phyloP scores from a whole-genome alignment of 2,797 vertebrate genomes.

The Tragelaphus eurycerus region DNA sequence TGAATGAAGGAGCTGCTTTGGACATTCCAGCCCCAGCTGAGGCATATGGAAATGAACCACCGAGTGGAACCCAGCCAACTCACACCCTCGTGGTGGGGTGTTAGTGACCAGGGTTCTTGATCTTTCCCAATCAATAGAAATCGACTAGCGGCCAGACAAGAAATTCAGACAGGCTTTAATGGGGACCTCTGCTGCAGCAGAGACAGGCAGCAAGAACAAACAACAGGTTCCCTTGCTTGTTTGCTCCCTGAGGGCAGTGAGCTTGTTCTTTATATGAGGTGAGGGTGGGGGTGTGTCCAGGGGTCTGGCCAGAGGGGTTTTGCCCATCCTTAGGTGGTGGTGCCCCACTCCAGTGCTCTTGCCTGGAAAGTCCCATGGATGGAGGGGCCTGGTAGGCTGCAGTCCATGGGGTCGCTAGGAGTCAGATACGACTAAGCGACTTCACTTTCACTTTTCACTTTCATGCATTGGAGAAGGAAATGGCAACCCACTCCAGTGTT shows the following conservation, averaged over 20 bases:
- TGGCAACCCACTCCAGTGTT: too few species aligned
- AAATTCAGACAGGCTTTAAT: not conserved
- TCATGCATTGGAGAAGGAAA: too few species aligned
- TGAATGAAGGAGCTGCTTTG: not conserved
- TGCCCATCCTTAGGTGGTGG: too few species aligned
- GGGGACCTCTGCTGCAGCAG: not conserved
- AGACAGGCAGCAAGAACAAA: not conserved
- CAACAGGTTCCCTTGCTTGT: not conserved
- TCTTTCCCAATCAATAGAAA: not conserved
- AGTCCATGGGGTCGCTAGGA: too few species aligned
- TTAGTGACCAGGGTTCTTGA: not conserved
- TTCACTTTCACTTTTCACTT: too few species aligned
- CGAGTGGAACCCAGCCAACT: not conserved
- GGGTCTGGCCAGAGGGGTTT: not conserved
- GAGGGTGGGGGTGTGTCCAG: not conserved
- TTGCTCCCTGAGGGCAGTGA: not conserved
- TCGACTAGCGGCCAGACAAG: not conserved
- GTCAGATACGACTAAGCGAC: too few species aligned
- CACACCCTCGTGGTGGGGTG: not conserved
- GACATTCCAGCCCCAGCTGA: not conserved
- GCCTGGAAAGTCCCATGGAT: too few species aligned
- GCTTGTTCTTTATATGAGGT: not conserved
- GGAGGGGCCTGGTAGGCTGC: too few species aligned
- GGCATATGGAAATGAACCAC: not conserved
- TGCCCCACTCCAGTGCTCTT: too few species aligned